Evolutionary conservation across 2,888 invertebrate species (phyloP).

Genomic region (Augochlorella aurata): DNA sequence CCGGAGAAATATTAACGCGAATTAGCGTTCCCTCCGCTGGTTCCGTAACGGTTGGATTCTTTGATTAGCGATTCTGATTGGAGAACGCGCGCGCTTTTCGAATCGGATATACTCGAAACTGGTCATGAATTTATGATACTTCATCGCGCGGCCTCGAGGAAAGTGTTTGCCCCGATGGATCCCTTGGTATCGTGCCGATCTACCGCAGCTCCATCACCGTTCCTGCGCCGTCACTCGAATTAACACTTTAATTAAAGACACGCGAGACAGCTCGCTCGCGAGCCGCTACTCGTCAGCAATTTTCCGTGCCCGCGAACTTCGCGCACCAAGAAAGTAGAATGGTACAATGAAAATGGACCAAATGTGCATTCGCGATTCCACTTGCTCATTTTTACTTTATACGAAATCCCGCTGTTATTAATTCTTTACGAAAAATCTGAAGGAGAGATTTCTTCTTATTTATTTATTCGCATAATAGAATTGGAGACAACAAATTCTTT

Average conservation of each 20-base stretch:
- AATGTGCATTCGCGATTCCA: no score
- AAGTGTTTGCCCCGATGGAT: slow-evolving; percentile 31
- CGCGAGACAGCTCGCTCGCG: slow-evolving; percentile 24
- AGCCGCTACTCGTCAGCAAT: slow-evolving; percentile 47
- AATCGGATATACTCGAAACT: slow-evolving; percentile 28
- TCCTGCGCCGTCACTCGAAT: slow-evolving; percentile 59
- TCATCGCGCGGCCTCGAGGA: slow-evolving; percentile 8
- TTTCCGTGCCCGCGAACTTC: slow-evolving; percentile 28
- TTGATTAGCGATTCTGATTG: slow-evolving; percentile 60
- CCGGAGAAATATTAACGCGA: slow-evolving; percentile 38
- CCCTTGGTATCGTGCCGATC: slow-evolving; percentile 32
- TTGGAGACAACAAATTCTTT: no score
- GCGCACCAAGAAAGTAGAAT: neutral
- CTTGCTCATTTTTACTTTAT: no score
- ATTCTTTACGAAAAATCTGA: no score
- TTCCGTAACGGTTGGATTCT: slow-evolving; percentile 33
- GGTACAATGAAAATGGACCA: neutral
- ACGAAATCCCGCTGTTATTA: no score
- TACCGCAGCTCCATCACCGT: slow-evolving; percentile 9
- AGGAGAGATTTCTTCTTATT: no score
- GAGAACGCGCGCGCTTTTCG: slow-evolving; percentile 23
- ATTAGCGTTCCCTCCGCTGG: slow-evolving; percentile 25
- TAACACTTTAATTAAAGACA: slow-evolving; percentile 73
- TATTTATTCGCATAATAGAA: no score
- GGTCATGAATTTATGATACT: slow-evolving; percentile 46